Evolutionary conservation across 37 sponge, comb jelly and placozoan species (phyloP), one percentile per base, ranked within the genome.

Genomic region (Amphimedon queenslandica): DNA sequence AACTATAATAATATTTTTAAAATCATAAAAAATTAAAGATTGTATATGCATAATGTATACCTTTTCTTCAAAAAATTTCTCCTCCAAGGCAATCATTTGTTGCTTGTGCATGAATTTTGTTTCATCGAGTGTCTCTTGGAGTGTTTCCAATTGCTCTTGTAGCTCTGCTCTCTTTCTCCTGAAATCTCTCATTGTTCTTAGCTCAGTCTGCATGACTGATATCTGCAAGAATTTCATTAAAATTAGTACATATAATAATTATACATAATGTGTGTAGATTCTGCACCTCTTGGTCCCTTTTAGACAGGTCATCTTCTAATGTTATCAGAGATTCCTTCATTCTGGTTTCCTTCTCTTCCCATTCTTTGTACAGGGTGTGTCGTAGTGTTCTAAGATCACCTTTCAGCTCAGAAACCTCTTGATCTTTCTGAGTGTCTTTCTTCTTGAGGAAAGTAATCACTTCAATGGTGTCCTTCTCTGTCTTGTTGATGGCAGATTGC

Each of bases 401-500:
- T 42, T 47, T 61, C 40, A 85, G 55, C 0, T 23, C 13, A 34
- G 38, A 33, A 36, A 88, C 31, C 31, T 74, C 75, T 42, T 83
- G 75, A 37, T 88, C 88, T 64, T 87, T 97, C 57, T 47, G 31
- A 16, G 78, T 31, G 27, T 82, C 92, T 55, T 97, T 91, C 51
- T 79, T 78, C 82, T 91, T 93, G 55, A 97, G 63, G 69, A 79
- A 93, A 0, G 92, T 84, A 37, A 97, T 90, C 56, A 97, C 98
- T 51, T 97, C 91, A 55, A 97, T 78, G 3, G 98, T 97, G 78
- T 97, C 98, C 27, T 80, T 61, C 77, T 97, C 98, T 39, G 90
- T 97, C 83, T 90, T 71, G 37, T 75, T 69, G 63, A 96, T 81
- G 13, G 90, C 78, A 41, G 63, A 74, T 53, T 93, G 91, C 4